Evolutionary conservation across 2,888 invertebrate species (phyloP).

Genomic region (Keiferia lycopersicella): DNA sequence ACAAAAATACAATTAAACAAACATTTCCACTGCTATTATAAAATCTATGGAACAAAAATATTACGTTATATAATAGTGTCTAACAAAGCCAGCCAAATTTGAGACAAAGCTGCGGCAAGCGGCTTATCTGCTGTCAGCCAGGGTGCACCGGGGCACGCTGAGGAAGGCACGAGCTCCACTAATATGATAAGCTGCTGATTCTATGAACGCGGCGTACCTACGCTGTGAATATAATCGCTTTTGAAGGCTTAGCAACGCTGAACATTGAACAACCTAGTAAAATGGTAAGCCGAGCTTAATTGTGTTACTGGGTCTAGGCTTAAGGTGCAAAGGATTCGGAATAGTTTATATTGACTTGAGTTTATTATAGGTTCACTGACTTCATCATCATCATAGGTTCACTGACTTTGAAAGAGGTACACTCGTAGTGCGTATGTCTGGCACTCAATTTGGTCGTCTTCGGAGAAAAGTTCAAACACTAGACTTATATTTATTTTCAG

Average conservation of each 20-base stretch:
- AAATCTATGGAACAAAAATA: not conserved
- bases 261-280: not conserved
- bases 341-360: not conserved
- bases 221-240: not conserved
- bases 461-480: too few relatives aligned
- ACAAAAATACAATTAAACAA: too few relatives aligned
- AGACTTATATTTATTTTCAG: too few relatives aligned
- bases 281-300: not conserved
- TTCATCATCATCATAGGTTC: too few relatives aligned
- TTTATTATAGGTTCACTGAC: too few relatives aligned
- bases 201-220: conserved; percentile 4
- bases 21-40: too few relatives aligned
- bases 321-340: not conserved
- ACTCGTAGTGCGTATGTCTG: too few relatives aligned
- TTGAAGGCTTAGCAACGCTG: not conserved
- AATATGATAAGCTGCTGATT: conserved; percentile 27
- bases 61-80: conserved; percentile 39
- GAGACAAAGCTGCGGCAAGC: conserved; percentile 53
- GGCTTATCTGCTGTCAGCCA: conserved; percentile 60
- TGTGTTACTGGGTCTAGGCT: conserved; percentile 10
- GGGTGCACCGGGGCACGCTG: conserved; percentile 43
- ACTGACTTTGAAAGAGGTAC: too few relatives aligned
- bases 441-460: too few relatives aligned
- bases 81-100: conserved; percentile 53
- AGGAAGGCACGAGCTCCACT: conserved; percentile 37